These are phyloP conservation scores for Campaea margaritaria DNA, from an alignment of 2,888 invertebrate species.

Conservation along the genomic window DNA sequence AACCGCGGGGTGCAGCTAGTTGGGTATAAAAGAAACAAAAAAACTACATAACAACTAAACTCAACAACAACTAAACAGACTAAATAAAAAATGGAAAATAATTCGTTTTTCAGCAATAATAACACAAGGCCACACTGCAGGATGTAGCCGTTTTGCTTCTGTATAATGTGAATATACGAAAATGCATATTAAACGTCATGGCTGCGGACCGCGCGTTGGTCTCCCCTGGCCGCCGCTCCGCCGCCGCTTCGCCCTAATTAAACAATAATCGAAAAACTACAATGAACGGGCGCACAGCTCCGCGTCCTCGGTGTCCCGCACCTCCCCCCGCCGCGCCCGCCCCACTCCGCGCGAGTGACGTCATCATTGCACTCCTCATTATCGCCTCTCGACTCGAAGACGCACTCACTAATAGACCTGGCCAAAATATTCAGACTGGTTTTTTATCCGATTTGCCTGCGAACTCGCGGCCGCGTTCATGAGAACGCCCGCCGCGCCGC, in stretches of 20 bases:
- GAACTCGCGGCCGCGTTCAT: conserved; percentile 54
- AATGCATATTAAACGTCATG: conserved; percentile 32
- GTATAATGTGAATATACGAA: neutral
- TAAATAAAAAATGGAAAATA: no score
- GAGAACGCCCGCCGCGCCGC: conserved; percentile 36
- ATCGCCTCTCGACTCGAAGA: conserved; percentile 78
- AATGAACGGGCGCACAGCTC: conserved; percentile 84
- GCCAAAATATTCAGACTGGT: conserved; percentile 65
- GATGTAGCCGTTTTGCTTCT: neutral
- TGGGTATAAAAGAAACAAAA: no score
- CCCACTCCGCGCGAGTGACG: conserved; percentile 63
- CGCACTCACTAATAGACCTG: conserved; percentile 69
- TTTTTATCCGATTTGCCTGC: conserved; percentile 60
- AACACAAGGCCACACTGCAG: neutral
- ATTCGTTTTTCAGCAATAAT: neutral
- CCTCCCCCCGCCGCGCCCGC: conserved; percentile 40
- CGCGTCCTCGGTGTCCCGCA: conserved; percentile 72
- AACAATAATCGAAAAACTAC: conserved; percentile 86
- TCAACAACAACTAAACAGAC: no score
- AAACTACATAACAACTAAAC: no score
- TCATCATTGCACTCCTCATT: conserved; percentile 83
- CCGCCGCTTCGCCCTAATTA: conserved; percentile 86
- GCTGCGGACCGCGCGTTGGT: conserved; percentile 67
- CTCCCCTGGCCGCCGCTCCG: conserved; percentile 80
- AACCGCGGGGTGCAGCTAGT: no score